phyloP scores from a whole-genome alignment of 2,797 vertebrate genomes.

The Austrolebias charrua region DNA sequence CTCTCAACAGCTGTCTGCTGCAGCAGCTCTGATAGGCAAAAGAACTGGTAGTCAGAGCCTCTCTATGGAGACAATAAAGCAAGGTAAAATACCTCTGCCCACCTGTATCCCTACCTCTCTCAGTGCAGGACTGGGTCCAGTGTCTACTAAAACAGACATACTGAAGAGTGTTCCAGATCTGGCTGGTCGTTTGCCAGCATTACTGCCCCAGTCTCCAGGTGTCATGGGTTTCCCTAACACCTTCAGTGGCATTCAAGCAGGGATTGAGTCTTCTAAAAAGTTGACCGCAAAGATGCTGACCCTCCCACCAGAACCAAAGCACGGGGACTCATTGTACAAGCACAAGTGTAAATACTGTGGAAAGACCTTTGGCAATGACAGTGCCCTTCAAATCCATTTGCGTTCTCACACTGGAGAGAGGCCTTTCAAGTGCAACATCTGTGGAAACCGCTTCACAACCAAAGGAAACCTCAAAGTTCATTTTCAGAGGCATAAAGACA shows the following conservation, averaged over 20 bases:
- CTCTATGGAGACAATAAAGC: slow-evolving; percentile 89
- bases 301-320: slow-evolving; percentile 80
- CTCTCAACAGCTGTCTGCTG: slow-evolving; percentile 94
- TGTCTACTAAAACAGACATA: slow-evolving; percentile 83
- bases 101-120: slow-evolving; percentile 68
- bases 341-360: slow-evolving; percentile 98
- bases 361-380: slow-evolving; percentile 96
- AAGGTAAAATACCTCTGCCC: slow-evolving; percentile 89
- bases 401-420: slow-evolving; percentile 97
- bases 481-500: slow-evolving; percentile 95
- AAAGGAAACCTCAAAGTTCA: slow-evolving; percentile 99
- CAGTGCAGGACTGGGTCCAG: slow-evolving; percentile 73
- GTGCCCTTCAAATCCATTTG: slow-evolving; percentile 95
- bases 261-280: slow-evolving; percentile 87
- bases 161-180: slow-evolving; percentile 80
- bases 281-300: slow-evolving; percentile 84
- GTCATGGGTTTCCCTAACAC: slow-evolving; percentile 85
- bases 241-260: slow-evolving; percentile 76
- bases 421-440: slow-evolving; percentile 97
- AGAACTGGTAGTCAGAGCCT: slow-evolving; percentile 88
- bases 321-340: slow-evolving; percentile 83
- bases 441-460: slow-evolving; percentile 97
- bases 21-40: slow-evolving; percentile 94
- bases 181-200: slow-evolving; percentile 81
- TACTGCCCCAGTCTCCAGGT: slow-evolving; percentile 86